phyloP scores from a whole-genome alignment of 2,888 invertebrate species.

The Entomobrya multifasciata region DNA sequence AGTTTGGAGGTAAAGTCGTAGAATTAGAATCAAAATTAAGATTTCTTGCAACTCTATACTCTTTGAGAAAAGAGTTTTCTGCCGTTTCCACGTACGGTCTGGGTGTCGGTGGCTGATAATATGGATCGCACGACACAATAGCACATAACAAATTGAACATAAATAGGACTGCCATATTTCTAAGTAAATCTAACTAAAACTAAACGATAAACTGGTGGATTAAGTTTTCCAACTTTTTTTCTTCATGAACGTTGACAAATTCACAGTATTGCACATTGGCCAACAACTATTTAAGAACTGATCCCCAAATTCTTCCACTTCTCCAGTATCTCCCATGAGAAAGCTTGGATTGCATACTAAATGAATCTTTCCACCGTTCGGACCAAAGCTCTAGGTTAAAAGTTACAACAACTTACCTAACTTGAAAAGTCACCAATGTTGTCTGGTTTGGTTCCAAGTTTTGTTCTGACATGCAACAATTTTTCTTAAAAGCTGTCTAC shows the following conservation, averaged over 20 bases:
- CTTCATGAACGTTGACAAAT: too few species aligned
- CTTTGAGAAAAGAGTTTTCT: constrained; percentile 27
- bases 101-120: constrained; percentile 55
- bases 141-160: constrained; percentile 72
- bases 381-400: not conserved
- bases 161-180: constrained; percentile 70
- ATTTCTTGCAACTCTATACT: constrained; percentile 8
- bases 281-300: too few species aligned
- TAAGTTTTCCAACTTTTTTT: too few species aligned
- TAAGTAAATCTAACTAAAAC: too few species aligned
- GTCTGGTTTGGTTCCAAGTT: constrained; percentile 10
- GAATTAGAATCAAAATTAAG: not conserved
- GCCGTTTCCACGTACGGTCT: constrained; percentile 1
- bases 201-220: too few species aligned
- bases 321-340: too few species aligned
- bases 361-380: too few species aligned
- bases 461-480: not conserved
- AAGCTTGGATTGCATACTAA: too few species aligned
- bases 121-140: constrained; percentile 69
- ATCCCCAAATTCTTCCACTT: too few species aligned
- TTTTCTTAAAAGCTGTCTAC: too few species aligned
- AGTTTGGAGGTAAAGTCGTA: not conserved
- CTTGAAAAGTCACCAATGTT: not conserved
- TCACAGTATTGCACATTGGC: too few species aligned
- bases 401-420: too few species aligned